Conservation (phyloP, 92 coral and sea anemone genomes). For the Paragorgia papillata region DNA sequence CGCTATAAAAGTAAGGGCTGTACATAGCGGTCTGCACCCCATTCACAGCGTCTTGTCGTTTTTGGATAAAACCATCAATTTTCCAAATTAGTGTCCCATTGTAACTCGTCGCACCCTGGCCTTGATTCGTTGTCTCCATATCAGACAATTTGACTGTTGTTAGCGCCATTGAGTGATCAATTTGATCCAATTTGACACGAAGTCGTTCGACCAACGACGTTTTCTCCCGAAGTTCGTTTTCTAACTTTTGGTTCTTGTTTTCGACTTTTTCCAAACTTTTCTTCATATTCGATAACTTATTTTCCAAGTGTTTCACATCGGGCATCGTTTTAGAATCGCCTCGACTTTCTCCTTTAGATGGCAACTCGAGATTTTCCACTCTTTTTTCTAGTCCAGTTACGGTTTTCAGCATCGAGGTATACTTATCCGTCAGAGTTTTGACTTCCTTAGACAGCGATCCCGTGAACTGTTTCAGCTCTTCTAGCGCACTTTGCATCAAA, state of each 20-base stretch:
- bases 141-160: background rate
- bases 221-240: constrained; percentile 10
- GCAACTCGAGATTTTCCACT: background rate
- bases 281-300: background rate
- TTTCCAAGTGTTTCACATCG: background rate
- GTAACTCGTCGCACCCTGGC: background rate
- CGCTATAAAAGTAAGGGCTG: constrained; percentile 27
- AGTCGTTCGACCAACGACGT: constrained; percentile 2
- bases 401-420: background rate
- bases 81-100: constrained; percentile 30
- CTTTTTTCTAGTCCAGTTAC: background rate
- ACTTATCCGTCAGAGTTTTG: background rate
- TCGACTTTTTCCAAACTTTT: background rate
- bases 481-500: background rate
- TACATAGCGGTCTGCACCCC: constrained; percentile 4
- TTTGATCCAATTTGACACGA: background rate
- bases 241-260: background rate
- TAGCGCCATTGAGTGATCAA: background rate
- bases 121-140: background rate
- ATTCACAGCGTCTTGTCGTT: constrained; percentile 19
- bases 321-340: background rate
- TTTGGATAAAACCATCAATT: constrained; percentile 7
- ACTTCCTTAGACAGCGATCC: constrained; percentile 1
- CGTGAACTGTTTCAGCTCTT: background rate
- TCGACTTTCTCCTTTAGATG: too few species aligned